Evolutionary conservation across 1,140 invertebrate species (phyloP).

Genomic region (Bombyx mandarina): DNA sequence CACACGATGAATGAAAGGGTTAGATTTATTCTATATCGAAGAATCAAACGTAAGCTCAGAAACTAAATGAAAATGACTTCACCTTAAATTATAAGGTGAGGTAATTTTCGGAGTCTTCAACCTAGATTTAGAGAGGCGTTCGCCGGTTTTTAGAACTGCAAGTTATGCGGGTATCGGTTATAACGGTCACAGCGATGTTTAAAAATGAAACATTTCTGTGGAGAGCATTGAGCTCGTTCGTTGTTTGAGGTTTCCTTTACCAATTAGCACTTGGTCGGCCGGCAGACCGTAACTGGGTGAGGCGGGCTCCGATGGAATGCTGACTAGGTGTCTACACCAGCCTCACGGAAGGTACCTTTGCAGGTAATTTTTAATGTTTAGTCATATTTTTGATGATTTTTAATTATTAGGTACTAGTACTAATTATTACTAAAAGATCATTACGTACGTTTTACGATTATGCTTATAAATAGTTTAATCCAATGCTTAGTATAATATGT

Average conservation of each 20-base stretch:
- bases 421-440: too few relatives aligned
- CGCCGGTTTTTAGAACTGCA: slow-evolving; percentile 12
- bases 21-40: too few relatives aligned
- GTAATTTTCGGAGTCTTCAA: slow-evolving; percentile 3
- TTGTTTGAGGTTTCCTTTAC: slow-evolving; percentile 66
- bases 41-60: too few relatives aligned
- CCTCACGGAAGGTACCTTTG: slow-evolving; percentile 18
- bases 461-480: too few relatives aligned
- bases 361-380: too few relatives aligned
- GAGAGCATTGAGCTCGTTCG: slow-evolving; percentile 64
- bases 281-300: slow-evolving; percentile 67
- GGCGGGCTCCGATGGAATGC: slow-evolving; percentile 53
- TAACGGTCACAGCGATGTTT: slow-evolving; percentile 57
- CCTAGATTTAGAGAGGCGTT: slow-evolving; percentile 11
- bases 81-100: too few relatives aligned
- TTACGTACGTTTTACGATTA: too few relatives aligned
- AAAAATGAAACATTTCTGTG: slow-evolving; percentile 68
- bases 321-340: slow-evolving; percentile 33
- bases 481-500: background rate
- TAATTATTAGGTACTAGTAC: too few relatives aligned
- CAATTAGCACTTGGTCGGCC: slow-evolving; percentile 64
- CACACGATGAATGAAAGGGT: too few relatives aligned
- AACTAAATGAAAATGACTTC: too few relatives aligned
- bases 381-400: too few relatives aligned
- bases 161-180: slow-evolving; percentile 34